Conservation (phyloP, 1,140 invertebrate species). For the Mya arenaria region DNA sequence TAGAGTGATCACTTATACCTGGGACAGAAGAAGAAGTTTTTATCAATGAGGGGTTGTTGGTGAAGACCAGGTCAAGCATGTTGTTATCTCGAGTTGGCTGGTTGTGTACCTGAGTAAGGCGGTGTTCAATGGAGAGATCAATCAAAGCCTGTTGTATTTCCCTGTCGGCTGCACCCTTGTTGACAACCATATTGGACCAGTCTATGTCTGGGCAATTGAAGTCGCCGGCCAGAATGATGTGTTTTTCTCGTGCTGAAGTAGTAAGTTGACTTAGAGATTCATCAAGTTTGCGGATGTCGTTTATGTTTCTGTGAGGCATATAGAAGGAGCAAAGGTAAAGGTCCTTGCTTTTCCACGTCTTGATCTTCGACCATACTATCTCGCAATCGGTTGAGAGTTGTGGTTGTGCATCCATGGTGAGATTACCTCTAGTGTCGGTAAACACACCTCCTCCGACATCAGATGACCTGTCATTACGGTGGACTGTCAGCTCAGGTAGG, state of each 20-base stretch:
- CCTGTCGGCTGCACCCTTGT: slow-evolving; percentile 27
- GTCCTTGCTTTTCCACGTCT: no score
- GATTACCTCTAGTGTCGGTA: no score
- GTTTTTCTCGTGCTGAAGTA: slow-evolving; percentile 16
- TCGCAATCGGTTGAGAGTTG: no score
- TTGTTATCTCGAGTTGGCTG: slow-evolving; percentile 42
- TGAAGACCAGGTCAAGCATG: slow-evolving; percentile 37
- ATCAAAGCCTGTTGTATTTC: slow-evolving; percentile 42
- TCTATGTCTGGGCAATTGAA: slow-evolving; percentile 46
- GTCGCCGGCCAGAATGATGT: slow-evolving; percentile 42
- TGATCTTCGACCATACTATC: no score
- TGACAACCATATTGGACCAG: slow-evolving; percentile 1
- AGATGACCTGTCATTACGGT: no score
- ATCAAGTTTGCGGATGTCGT: no score
- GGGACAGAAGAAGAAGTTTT: slow-evolving; percentile 33
- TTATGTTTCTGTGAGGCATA: no score
- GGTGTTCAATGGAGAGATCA: slow-evolving; percentile 24
- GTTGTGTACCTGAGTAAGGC: slow-evolving; percentile 37
- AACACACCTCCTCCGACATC: no score
- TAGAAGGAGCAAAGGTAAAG: no score
- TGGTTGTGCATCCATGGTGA: no score
- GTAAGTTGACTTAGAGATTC: no score
- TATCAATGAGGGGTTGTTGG: slow-evolving; percentile 33
- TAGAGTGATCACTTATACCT: slow-evolving; percentile 37
- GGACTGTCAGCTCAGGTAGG: slow-evolving; percentile 14